Evolutionary conservation across 92 coral and sea anemone genomes (phyloP), one percentile per base, ranked within the genome.

Genomic region (Metridium senile): DNA sequence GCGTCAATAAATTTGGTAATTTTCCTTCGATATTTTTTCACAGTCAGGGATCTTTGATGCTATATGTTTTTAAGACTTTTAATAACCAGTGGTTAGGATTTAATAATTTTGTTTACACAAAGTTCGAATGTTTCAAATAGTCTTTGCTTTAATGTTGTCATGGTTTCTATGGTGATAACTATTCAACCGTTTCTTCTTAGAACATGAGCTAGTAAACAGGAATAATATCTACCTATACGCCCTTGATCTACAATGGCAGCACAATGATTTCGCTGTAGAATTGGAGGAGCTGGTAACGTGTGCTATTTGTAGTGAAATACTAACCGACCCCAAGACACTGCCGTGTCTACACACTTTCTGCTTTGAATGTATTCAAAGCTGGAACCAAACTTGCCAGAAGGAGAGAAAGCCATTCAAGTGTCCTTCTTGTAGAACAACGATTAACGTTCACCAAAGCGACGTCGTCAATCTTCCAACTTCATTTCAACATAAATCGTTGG

Each of bases 331-430:
- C 2, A 61, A 26, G 19, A 61, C 66, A 61, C 73, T 69, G 9
- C 43, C 35, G 25, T 71, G 75, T 71, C 75, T 49, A 26, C 75
- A 71, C 45, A 71, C 61, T 51, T 71, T 11, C 27, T 71, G 75
- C 39, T 26, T 28, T 11, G 22, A 43, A 45, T 69, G 74, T 25
- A 45, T 69, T 27, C 31, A 9, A 35, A 9, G 49, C 7, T 52
- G 75, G 62, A 10, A 52, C 18, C 35, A 71, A 29, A 28, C 39
- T 11, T 49, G 75, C 11, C 22, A 9, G 45, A 52, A 43, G 23
- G 19, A 13, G 10, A 51, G 13, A 27, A 11, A 49, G 26, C 2
- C 34, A 49, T 20, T 71, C 3, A 13, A 16, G 0, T 71, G 75
- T 52, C 75, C 75, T 0, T 3, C 61, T 53, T 71, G 75, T 56